Percentiles rank a stretch among this genome's conserved stretches.
phyloP scores from a whole-genome alignment of 2,888 invertebrate genomes.

The Spicauda simplicius region DNA sequence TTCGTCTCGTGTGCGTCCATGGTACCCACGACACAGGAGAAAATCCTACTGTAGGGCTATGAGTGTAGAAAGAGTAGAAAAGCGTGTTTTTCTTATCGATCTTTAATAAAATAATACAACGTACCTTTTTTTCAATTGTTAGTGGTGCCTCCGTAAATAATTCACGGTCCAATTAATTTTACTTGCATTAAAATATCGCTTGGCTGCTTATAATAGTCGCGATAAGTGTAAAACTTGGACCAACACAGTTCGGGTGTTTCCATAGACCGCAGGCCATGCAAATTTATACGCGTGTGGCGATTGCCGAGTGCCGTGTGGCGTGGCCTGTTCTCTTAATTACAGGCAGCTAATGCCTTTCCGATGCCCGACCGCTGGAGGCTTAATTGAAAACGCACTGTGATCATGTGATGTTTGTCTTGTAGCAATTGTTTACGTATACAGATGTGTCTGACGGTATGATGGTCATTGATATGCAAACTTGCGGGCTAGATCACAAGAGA shows the following conservation, averaged over 20 bases:
- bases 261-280: slow-evolving; percentile 62
- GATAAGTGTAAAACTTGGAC: not conserved
- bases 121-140: too few relatives aligned
- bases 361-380: slow-evolving; percentile 58
- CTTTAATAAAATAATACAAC: too few relatives aligned
- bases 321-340: slow-evolving; percentile 64
- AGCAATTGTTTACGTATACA: slow-evolving; percentile 5
- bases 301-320: slow-evolving; percentile 20
- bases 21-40: too few relatives aligned
- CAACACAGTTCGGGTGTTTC: slow-evolving; percentile 23
- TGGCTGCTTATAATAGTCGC: too few relatives aligned
- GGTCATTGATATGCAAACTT: not conserved
- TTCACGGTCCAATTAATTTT: too few relatives aligned
- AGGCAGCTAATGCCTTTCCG: slow-evolving; percentile 72
- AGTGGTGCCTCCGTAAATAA: too few relatives aligned
- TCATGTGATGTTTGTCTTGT: slow-evolving; percentile 33
- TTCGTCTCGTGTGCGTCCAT: too few relatives aligned
- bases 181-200: too few relatives aligned
- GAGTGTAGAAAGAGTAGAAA: too few relatives aligned
- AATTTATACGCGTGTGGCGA: slow-evolving; percentile 57
- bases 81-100: too few relatives aligned
- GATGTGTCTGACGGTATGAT: not conserved
- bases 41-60: too few relatives aligned
- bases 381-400: slow-evolving; percentile 55
- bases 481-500: not conserved